Percentiles rank a stretch among this genome's conserved stretches.
phyloP scores from a whole-genome alignment of 2,113 vertebrate genomes.

The Hippolais icterina region DNA sequence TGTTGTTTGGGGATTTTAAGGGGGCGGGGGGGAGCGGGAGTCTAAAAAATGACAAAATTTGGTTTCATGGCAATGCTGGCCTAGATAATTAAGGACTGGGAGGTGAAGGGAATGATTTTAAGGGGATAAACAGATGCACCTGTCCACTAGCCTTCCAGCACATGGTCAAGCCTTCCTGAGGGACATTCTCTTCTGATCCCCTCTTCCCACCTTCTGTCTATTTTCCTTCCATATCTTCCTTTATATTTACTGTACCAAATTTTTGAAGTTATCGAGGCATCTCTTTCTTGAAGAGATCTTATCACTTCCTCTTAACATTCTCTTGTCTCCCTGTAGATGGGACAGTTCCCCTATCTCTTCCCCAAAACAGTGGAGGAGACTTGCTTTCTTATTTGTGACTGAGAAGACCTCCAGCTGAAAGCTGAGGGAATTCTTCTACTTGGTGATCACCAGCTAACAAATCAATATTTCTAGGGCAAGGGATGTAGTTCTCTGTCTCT shows the following conservation, averaged over 20 bases:
- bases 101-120: not conserved
- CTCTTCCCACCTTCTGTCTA: not conserved
- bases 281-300: not conserved
- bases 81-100: not conserved
- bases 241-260: not conserved
- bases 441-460: not conserved
- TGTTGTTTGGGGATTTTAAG: not conserved
- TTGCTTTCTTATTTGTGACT: not conserved
- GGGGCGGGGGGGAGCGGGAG: accelerated
- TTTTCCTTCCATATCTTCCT: not conserved
- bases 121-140: not conserved
- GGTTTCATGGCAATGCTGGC: not conserved
- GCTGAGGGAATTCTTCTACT: not conserved
- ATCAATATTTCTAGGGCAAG: not conserved
- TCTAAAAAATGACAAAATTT: not conserved
- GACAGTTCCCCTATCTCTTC: not conserved
- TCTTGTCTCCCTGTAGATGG: not conserved
- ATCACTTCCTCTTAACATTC: not conserved
- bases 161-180: not conserved
- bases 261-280: not conserved
- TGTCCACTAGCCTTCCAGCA: not conserved
- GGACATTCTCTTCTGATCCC: not conserved
- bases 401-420: not conserved
- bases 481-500: not conserved
- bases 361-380: not conserved